Conservation (phyloP, 2,113 vertebrate species). For the Scortum barcoo region DNA sequence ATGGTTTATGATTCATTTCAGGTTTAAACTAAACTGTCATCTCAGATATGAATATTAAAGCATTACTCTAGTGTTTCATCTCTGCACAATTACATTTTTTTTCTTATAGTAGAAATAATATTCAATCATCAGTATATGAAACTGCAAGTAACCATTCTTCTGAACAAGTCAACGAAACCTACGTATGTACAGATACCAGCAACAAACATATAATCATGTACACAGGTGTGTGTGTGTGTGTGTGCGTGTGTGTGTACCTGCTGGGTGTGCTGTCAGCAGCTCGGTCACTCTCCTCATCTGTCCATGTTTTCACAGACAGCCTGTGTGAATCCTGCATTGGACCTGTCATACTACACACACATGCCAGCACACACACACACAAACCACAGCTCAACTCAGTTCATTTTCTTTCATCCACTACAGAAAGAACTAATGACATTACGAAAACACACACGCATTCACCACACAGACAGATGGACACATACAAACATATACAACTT, state of each 20-base stretch:
- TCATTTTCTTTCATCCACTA: not conserved
- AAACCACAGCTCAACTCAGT: not conserved
- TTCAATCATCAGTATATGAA: no score
- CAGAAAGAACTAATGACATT: not conserved
- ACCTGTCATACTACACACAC: slow-evolving; percentile 82
- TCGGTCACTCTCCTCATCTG: slow-evolving; percentile 81
- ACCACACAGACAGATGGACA: not conserved
- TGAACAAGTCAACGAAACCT: not conserved
- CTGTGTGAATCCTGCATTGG: slow-evolving; percentile 79
- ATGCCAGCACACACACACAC: slow-evolving; percentile 25
- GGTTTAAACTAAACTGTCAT: no score
- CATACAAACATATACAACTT: not conserved
- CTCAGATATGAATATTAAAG: no score
- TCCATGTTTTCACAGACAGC: slow-evolving; percentile 80
- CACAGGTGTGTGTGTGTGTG: not conserved
- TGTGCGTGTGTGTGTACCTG: slow-evolving; percentile 77
- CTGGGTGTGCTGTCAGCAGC: slow-evolving; percentile 74
- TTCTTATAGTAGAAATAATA: not conserved
- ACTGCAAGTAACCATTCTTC: not conserved
- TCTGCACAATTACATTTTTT: not conserved
- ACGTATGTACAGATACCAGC: not conserved
- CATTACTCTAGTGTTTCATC: not conserved
- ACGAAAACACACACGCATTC: not conserved
- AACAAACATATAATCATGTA: not conserved
- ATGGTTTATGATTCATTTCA: no score